A percentile compares a stretch with the other conserved stretches of the same genome.
Evolutionary conservation across 2,797 vertebrate genomes (phyloP).

Genomic region (Sebastes oblongus): DNA sequence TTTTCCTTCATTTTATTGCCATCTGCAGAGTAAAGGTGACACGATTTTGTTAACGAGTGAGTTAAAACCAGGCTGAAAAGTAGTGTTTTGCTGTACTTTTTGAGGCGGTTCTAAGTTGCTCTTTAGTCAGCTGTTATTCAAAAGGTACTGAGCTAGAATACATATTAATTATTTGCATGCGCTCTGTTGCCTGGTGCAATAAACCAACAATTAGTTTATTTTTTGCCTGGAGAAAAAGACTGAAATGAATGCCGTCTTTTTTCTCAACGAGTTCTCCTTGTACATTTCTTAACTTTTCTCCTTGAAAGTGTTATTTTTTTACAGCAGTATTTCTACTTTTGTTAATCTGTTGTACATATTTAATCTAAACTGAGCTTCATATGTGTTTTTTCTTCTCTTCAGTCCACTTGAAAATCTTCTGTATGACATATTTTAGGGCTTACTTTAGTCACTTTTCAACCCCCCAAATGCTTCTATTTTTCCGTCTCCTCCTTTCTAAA

Average conservation of each 20-base stretch:
- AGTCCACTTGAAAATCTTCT: conserved; percentile 18
- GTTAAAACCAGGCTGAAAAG: neutral
- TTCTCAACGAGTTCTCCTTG: conserved; percentile 22
- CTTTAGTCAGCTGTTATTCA: neutral
- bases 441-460: neutral
- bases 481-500: neutral
- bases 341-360: conserved; percentile 62
- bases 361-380: conserved; percentile 18
- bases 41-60: neutral
- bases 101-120: neutral
- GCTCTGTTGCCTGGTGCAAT: conserved; percentile 53
- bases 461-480: neutral
- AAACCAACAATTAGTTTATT: conserved; percentile 3
- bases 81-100: too few relatives aligned
- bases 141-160: neutral
- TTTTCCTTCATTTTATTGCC: neutral
- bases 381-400: neutral
- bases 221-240: neutral
- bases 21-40: neutral
- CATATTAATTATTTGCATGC: neutral
- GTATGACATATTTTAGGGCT: conserved; percentile 19
- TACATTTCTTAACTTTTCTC: conserved; percentile 15
- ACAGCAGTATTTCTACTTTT: conserved; percentile 58
- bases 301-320: conserved; percentile 64
- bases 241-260: conserved; percentile 24